Evolutionary conservation across 1,140 invertebrate genomes (phyloP).

Genomic region (Lasioglossum baleicum): DNA sequence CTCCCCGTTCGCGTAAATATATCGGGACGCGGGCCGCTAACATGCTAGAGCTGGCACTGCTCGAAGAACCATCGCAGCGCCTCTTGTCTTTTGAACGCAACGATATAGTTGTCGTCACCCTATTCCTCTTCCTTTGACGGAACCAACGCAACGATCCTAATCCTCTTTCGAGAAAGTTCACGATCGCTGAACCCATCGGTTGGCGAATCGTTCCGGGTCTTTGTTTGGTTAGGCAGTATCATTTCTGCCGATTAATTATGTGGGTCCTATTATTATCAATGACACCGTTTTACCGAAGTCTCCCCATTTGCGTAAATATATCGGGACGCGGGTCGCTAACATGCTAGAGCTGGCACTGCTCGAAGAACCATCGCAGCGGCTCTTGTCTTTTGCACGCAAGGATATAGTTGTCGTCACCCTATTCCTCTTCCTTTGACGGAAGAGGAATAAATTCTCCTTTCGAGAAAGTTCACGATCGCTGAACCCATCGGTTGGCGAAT

Average conservation of each 20-base stretch:
- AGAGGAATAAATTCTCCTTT: no score
- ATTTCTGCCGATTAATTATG: background rate
- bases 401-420: no score
- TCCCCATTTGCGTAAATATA: conserved; percentile 79
- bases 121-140: no score
- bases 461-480: background rate
- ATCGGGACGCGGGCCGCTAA: conserved; percentile 54
- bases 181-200: no score
- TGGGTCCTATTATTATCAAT: background rate
- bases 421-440: background rate
- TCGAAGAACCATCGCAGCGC: background rate
- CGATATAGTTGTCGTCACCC: background rate
- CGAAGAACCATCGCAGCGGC: background rate
- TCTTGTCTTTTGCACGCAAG: background rate
- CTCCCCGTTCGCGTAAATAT: conserved; percentile 79
- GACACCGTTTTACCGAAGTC: conserved; percentile 58
- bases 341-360: conserved; percentile 23
- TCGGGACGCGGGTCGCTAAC: conserved; percentile 46
- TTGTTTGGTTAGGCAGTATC: background rate
- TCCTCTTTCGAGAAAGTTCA: background rate
- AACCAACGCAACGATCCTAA: no score
- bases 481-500: no score
- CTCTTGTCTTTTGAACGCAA: background rate
- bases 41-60: conserved; percentile 27
- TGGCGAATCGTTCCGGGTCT: background rate